These are phyloP conservation scores for Sialia sialis DNA, from an alignment of 2,113 vertebrate species.

Conservation along the genomic window DNA sequence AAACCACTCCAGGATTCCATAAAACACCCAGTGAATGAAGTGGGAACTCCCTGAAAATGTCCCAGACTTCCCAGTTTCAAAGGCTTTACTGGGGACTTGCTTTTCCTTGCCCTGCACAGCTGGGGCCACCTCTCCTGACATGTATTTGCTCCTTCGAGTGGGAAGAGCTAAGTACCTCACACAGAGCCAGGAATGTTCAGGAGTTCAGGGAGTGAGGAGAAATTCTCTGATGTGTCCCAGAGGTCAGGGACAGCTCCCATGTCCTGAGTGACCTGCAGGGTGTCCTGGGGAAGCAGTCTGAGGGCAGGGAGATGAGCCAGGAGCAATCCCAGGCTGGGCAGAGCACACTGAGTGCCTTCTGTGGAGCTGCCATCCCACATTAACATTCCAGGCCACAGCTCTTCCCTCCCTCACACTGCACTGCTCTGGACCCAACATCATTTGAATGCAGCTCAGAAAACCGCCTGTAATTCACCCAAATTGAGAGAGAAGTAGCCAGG, in stretches of 20 bases:
- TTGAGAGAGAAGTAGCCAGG: conserved; percentile 1
- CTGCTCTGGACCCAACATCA: neutral
- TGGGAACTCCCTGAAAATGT: neutral
- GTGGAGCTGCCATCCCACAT: neutral
- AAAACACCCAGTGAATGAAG: neutral
- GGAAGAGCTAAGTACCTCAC: neutral
- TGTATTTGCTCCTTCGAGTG: fast-evolving
- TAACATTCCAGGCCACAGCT: neutral
- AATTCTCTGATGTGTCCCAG: neutral
- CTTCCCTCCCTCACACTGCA: neutral
- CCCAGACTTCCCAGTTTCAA: neutral
- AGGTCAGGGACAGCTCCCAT: fast-evolving
- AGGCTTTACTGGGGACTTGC: neutral
- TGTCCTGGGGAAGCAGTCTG: neutral
- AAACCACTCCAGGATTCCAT: neutral
- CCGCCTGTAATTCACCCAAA: conserved; percentile 23
- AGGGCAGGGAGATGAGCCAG: neutral
- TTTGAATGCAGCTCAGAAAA: conserved; percentile 33
- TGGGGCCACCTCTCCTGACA: neutral
- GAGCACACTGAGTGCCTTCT: neutral
- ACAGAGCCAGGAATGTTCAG: neutral
- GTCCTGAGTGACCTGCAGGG: neutral
- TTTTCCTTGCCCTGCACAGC: neutral
- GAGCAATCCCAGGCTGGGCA: fast-evolving
- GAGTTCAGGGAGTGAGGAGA: neutral